These are phyloP conservation scores for Theonella swinhoei DNA, from an alignment of 37 sponge, comb jelly and placozoan species.

Conservation along the genomic window DNA sequence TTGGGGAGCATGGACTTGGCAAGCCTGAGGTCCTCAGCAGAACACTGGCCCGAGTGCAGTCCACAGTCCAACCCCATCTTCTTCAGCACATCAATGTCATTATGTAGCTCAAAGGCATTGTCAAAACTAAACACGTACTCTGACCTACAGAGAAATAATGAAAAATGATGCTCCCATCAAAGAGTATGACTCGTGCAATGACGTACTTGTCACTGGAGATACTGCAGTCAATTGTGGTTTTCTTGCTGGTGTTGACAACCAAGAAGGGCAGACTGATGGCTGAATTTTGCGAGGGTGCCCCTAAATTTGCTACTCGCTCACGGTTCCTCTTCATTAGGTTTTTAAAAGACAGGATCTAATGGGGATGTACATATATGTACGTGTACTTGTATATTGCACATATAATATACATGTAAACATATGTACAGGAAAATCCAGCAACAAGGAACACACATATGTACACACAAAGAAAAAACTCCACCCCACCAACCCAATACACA, in stretches of 20 bases:
- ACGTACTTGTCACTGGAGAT: slow-evolving; percentile 95
- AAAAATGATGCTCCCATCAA: not conserved
- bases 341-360: slow-evolving; percentile 81
- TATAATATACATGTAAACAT: too few species aligned
- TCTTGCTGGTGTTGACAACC: slow-evolving; percentile 81
- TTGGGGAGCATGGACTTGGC: slow-evolving; percentile 84
- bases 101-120: slow-evolving; percentile 88
- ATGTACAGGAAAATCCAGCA: too few species aligned
- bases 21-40: slow-evolving; percentile 55
- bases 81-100: slow-evolving; percentile 91
- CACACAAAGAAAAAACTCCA: too few species aligned
- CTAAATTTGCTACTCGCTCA: slow-evolving; percentile 60
- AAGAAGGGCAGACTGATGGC: slow-evolving; percentile 90
- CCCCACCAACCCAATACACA: too few species aligned
- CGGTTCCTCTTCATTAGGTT: slow-evolving; percentile 89
- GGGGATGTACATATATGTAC: not conserved
- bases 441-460: too few species aligned
- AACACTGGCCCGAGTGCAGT: slow-evolving; percentile 67
- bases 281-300: slow-evolving; percentile 76
- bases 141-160: slow-evolving; percentile 48
- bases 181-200: not conserved
- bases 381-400: not conserved
- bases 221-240: slow-evolving; percentile 93
- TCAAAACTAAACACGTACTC: slow-evolving; percentile 95
- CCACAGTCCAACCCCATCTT: slow-evolving; percentile 90